A percentile compares a stretch with the other conserved stretches of the same genome.
These are phyloP conservation scores for Glyptemys insculpta DNA, from an alignment of 2,797 vertebrate genomes.

Conservation along the genomic window DNA sequence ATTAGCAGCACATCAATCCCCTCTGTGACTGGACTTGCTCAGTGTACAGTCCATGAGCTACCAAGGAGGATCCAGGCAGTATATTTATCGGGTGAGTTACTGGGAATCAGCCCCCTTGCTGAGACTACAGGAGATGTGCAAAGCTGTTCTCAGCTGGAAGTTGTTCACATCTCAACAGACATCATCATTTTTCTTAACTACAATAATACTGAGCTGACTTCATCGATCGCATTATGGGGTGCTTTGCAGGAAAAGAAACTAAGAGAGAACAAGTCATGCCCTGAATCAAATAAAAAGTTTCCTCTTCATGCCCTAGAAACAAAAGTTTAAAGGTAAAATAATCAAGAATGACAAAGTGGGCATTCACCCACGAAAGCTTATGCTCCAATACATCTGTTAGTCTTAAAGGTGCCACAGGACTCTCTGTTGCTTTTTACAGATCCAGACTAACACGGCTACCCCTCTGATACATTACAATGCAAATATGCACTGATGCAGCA, in stretches of 20 bases:
- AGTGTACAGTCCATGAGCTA: neutral
- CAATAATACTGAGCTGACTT: neutral
- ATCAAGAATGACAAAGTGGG: neutral
- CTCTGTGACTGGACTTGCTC: neutral
- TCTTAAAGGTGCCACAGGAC: too few species aligned
- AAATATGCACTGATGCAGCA: neutral
- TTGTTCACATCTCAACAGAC: neutral
- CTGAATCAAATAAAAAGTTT: neutral
- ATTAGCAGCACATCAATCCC: neutral
- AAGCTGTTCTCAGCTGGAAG: neutral
- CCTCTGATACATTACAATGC: neutral
- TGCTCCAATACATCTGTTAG: too few species aligned
- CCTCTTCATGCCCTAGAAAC: neutral
- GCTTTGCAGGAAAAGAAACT: neutral
- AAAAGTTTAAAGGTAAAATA: neutral
- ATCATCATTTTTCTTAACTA: neutral
- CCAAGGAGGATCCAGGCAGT: neutral
- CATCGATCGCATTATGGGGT: neutral
- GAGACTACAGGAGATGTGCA: neutral
- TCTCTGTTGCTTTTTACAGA: too few species aligned
- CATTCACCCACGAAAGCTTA: too few species aligned
- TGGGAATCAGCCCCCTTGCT: neutral
- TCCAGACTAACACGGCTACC: too few species aligned
- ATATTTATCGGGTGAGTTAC: neutral
- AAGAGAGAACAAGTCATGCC: neutral